These are phyloP conservation scores for Diploscapter pachys DNA, from an alignment of 1,140 invertebrate genomes.

Conservation along the genomic window DNA sequence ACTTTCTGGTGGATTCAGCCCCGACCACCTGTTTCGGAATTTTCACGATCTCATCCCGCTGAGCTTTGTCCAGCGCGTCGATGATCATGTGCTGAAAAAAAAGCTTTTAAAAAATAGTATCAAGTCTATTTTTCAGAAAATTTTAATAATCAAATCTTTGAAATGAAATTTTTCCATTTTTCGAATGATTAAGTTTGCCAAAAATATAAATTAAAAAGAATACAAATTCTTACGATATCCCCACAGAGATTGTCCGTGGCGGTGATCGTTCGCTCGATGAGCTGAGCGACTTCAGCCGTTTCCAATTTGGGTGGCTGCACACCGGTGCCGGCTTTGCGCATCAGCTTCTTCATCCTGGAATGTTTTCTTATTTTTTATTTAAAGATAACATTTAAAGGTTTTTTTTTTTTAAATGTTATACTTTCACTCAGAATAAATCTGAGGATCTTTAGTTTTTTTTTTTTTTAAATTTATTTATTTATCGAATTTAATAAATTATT, in stretches of 20 bases:
- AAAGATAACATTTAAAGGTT: too few relatives aligned
- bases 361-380: not conserved
- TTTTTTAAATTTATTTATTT: not conserved
- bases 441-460: too few relatives aligned
- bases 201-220: too few relatives aligned
- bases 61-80: constrained; percentile 20
- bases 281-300: not conserved
- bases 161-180: constrained; percentile 10
- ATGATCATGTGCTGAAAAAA: constrained; percentile 22
- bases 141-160: not conserved
- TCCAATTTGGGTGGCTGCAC: constrained; percentile 19
- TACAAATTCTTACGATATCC: too few relatives aligned
- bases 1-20: constrained; percentile 21
- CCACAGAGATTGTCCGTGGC: too few relatives aligned
- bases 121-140: not conserved
- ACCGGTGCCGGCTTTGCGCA: constrained; percentile 14
- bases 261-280: too few relatives aligned
- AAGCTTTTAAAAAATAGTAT: not conserved
- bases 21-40: constrained; percentile 21
- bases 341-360: constrained; percentile 15
- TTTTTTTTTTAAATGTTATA: too few relatives aligned
- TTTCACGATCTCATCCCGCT: constrained; percentile 11
- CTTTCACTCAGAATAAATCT: too few relatives aligned
- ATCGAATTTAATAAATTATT: too few relatives aligned
- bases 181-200: too few relatives aligned